phyloP scores from a whole-genome alignment of 2,113 vertebrate genomes.

The Saguinus imperator region DNA sequence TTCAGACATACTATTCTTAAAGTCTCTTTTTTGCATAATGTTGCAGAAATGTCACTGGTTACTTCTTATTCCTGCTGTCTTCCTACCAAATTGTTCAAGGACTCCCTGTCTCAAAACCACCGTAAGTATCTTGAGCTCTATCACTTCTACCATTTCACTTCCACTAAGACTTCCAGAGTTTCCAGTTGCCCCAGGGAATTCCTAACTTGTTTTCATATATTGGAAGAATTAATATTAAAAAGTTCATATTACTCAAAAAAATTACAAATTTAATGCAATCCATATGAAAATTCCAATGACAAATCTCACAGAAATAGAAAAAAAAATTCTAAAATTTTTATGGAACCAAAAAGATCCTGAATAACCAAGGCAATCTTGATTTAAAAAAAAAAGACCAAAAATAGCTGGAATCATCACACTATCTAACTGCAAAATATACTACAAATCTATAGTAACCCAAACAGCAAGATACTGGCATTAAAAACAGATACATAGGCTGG shows the following conservation, averaged over 20 bases:
- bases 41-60: not conserved
- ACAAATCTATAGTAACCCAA: not conserved
- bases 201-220: not conserved
- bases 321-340: not conserved
- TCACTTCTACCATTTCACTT: not conserved
- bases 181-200: not conserved
- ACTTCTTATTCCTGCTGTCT: not conserved
- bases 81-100: not conserved
- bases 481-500: not conserved
- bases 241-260: not conserved
- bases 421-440: not conserved
- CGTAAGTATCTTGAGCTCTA: not conserved
- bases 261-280: not conserved
- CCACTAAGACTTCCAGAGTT: not conserved
- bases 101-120: not conserved
- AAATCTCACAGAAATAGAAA: not conserved
- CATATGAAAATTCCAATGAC: not conserved
- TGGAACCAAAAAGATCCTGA: not conserved
- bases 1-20: not conserved
- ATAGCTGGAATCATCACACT: not conserved
- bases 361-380: not conserved
- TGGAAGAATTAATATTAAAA: not conserved
- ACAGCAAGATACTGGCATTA: not conserved
- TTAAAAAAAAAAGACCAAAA: not conserved
- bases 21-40: not conserved